Evolutionary conservation across 2,888 invertebrate genomes (phyloP), one percentile per base, ranked within the genome.

Genomic region (Sinhomidia bicolor): DNA sequence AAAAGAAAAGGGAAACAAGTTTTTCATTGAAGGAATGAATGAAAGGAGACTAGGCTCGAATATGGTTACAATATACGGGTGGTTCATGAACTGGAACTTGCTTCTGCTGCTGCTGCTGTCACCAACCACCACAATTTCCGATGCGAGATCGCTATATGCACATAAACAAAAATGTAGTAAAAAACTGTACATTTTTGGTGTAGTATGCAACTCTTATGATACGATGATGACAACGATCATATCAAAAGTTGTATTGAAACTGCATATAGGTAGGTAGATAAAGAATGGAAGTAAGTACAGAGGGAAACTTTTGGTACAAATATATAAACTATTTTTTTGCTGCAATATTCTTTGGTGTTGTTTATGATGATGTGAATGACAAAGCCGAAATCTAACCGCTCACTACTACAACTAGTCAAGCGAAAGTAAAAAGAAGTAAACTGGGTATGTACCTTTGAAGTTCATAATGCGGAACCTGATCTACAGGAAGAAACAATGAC

Each of bases 71-170:
- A 10, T 74, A 36, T 41, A 68, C 74, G 71, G 41, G 74, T 71
- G 60, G 9, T 85, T 71, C 80, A 81, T 86, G 86, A 74, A 86
- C 57, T 81, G 86, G 80, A 86, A 86, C 86, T 44, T 71, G 57
- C 68, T 10, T 10, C 54, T 36, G 36, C 36, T 36, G 36, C 36
- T 36, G 36, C 36, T 36, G 23, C 5, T 57, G 10, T 65, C 62
- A 41, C 41, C 41, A 41, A 41, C 41, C 51, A 62, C 71, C 71
- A 47, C 68, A 36, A 68, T 68, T 68, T 51, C 79, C 47, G 74
- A 17, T 47, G 23, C 54, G 6, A 54, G 17, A 47, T 26, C 29
- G 7, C 29, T 26, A 17, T 54, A 12, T 29, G n/a, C 17, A 76
- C 32, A 41, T 41, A 10, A 14, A 47, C 74, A 44, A 36, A 36